Base-by-base conservation (phyloP, 2,888 invertebrate species). In the Morpho deidamia region DNA sequence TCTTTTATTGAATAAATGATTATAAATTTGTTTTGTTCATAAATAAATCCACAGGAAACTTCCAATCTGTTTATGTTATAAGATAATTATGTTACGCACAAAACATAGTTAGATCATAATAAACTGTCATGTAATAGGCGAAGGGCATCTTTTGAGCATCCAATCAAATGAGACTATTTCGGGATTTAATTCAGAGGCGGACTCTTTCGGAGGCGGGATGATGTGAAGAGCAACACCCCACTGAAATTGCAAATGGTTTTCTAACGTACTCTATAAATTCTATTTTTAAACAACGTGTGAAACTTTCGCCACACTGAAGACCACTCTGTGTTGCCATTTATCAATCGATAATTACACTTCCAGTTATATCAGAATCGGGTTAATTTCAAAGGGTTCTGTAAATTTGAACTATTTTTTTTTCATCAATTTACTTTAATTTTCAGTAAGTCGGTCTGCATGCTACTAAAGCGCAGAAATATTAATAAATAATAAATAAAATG, bases 101-200 rank as follows among this genome's bases (percentile, higher is more conserved):
- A 51, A 53, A 55, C 12, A 11, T 33, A 40, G n/a, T 41, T 49
- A 55, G 39, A 39, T 32, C 34, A 7, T 23, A 44, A 53, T 37
- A 49, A 42, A 41, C 46, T 49, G 46, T 46, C 44, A 70, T 71
- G 68, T 79, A 74, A 81, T 81, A 82, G 81, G 75, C 70, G 72
- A 82, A 68, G 70, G 75, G 76, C 75, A 76, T 72, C 72, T 67
- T 66, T 66, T 58, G 63, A 66, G 67, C 79, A 67, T 72, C 88
- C 88, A 88, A 88, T 88, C 74, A 71, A 69, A 69, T 47, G 72
- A 68, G 71, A 71, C 72, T 79, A 77, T 79, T 82, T 76, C 65
- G 72, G 76, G 77, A 80, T 72, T 72, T 69, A 68, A 66, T 58
- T 71, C 68, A 74, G 78, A 81, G 83, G 83, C 81, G 81, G 80